Base-by-base conservation (phyloP, 1,140 invertebrate species). In the Mactra quadrangularis region DNA sequence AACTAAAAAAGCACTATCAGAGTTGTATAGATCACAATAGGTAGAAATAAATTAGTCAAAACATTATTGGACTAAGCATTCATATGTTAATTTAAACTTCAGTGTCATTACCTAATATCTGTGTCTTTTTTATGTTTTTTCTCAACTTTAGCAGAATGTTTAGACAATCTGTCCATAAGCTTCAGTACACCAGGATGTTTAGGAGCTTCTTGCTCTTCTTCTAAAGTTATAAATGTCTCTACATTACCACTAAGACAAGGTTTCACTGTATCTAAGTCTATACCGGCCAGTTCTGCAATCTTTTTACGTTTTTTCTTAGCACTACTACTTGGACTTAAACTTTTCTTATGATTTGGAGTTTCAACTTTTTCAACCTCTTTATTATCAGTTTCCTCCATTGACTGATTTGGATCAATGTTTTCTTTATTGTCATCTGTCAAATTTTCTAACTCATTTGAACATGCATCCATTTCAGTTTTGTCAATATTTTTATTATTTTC, bases 51-150 rank as follows among this genome's bases (percentile, higher is more conserved):
- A n/a, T n/a, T n/a, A n/a, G n/a, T n/a, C n/a, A n/a, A n/a, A n/a
- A n/a, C n/a, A n/a, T n/a, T n/a, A n/a, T n/a, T n/a, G n/a, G n/a
- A n/a, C n/a, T n/a, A n/a, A n/a, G n/a, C n/a, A n/a, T n/a, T n/a
- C n/a, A n/a, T n/a, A n/a, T n/a, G n/a, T n/a, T n/a, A n/a, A n/a
- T n/a, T n/a, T n/a, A n/a, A n/a, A n/a, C n/a, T n/a, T n/a, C n/a
- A n/a, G n/a, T n/a, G n/a, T n/a, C n/a, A n/a, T 38, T 62, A 87
- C 87, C 83, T 86, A 31, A 87, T 84, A 76, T 86, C 83, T 25
- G 84, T 66, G 60, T 87, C 87, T 57, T 86, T 84, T 19, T 45
- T 33, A 64, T 81, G 66, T 31, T 83, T 86, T 31, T 71, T 84
- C 53, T 78, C 75, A 25, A 82, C 84, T 83, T 86, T 86, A 31